Conservation (phyloP, 2,797 vertebrate genomes). For the Channa striata region DNA sequence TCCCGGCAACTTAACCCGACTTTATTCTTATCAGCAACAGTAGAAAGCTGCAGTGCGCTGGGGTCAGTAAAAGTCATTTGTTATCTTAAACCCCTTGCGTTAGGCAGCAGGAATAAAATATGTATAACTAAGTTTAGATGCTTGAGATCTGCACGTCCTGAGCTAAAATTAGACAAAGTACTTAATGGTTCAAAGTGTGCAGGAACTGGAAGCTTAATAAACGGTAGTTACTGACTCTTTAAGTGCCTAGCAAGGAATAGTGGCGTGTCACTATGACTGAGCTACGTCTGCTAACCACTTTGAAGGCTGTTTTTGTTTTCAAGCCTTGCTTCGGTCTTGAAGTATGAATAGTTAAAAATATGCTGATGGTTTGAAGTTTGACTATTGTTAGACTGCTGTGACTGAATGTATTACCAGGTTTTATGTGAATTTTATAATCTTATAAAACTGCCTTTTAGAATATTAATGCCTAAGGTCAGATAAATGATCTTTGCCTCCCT, state of each 20-base stretch:
- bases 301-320: conserved; percentile 56
- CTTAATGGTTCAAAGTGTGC: conserved; percentile 9
- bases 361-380: conserved; percentile 21
- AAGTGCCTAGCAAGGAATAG: conserved; percentile 76
- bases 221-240: conserved; percentile 42
- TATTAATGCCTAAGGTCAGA: conserved; percentile 26
- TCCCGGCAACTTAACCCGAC: not conserved
- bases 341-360: conserved; percentile 15
- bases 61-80: not conserved
- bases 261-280: conserved; percentile 49
- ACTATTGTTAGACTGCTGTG: conserved; percentile 32
- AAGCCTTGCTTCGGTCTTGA: conserved; percentile 40
- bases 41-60: not conserved
- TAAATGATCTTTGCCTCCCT: conserved; percentile 2
- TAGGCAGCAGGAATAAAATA: conserved; percentile 7
- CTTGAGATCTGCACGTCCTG: conserved; percentile 16
- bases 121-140: conserved; percentile 14
- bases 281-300: conserved; percentile 48
- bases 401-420: conserved; percentile 67
- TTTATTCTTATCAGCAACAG: not conserved
- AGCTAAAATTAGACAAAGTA: not conserved
- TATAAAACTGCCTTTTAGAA: conserved; percentile 55
- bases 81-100: conserved; percentile 9
- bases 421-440: conserved; percentile 57
- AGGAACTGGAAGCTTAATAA: conserved; percentile 31